A percentile compares a stretch with the other conserved stretches of the same genome.
Conservation (phyloP, 2,113 vertebrate genomes). For the Accipiter virgatus region DNA sequence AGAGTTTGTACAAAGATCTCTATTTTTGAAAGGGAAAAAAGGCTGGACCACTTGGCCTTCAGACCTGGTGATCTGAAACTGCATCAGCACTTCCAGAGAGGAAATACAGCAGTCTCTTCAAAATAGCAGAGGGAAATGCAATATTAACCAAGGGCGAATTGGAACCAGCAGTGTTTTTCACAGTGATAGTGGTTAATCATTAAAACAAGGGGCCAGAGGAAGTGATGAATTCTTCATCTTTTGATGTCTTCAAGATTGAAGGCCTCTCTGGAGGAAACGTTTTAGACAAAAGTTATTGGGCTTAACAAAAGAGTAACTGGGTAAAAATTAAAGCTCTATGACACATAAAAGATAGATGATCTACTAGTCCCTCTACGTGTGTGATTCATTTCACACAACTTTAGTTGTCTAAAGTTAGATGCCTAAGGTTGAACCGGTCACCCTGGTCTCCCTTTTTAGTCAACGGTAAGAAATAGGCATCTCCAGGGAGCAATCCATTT, state of each 20-base stretch:
- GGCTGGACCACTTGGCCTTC: neutral
- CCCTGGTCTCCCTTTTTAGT: neutral
- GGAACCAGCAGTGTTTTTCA: neutral
- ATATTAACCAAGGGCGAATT: neutral
- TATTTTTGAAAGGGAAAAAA: neutral
- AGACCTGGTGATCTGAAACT: neutral
- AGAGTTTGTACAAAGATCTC: neutral
- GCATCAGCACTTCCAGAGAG: neutral
- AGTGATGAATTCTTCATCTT: neutral
- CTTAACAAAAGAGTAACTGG: neutral
- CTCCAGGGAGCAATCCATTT: neutral
- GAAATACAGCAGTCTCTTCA: neutral
- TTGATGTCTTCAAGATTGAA: neutral
- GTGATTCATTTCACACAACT: neutral
- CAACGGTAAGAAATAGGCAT: neutral
- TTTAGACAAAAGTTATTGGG: neutral
- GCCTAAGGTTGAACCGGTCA: neutral
- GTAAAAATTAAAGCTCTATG: neutral
- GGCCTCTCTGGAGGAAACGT: neutral
- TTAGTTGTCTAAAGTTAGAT: neutral
- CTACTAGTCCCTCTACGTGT: neutral
- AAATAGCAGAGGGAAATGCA: neutral
- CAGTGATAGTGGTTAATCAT: neutral
- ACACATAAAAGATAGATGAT: neutral
- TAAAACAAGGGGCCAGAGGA: neutral